Evolutionary conservation across 1,140 invertebrate genomes (phyloP), one percentile per base, ranked within the genome.

Genomic region (Bombus breviceps): DNA sequence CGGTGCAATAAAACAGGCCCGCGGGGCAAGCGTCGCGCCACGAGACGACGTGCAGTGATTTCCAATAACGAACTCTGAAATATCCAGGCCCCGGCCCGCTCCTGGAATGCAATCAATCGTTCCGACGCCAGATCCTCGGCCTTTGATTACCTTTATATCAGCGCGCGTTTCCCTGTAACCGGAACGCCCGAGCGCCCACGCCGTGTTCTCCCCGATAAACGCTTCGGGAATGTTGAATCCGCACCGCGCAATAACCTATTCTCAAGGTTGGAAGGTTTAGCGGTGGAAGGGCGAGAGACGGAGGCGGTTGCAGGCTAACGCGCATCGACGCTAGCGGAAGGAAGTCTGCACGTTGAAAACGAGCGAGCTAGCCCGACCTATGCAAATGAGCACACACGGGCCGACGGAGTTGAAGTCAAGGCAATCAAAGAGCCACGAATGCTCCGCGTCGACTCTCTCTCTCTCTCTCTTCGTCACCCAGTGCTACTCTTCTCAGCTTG

Each of bases 71-170:
- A 85, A 85, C 83, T 66, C 53, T 71, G 83, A 80, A 85, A 85
- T 85, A 85, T 85, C 77, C 77, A 80, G 68, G 41, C 41, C 5
- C 32, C 53, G n/a, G 32, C 62, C 72, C 77, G 76, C 15, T 64
- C 66, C 32, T 72, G 83, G 83, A 85, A 85, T 85, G 76, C 83
- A 85, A 85, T 85, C 83, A 85, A 85, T 85, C 83, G 83, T 64
- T 64, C 57, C 83, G 59, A 64, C 83, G 78, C 77, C 76, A 68
- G 77, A 85, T 85, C 68, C 77, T 80, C 83, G 53, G 57, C 83
- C 83, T 85, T 85, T 85, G 83, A 85, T 85, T 85, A 85, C 83
- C 83, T 85, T 85, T 85, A 85, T 85, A 80, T 71, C 76, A n/a
- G 68, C 77, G 53, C 68, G 82, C 28, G 59, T 62, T 84, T 79